Percentiles rank a stretch among this genome's conserved stretches.
Evolutionary conservation across 2,888 invertebrate species (phyloP).

Genomic region (Andrena haemorrhoa): DNA sequence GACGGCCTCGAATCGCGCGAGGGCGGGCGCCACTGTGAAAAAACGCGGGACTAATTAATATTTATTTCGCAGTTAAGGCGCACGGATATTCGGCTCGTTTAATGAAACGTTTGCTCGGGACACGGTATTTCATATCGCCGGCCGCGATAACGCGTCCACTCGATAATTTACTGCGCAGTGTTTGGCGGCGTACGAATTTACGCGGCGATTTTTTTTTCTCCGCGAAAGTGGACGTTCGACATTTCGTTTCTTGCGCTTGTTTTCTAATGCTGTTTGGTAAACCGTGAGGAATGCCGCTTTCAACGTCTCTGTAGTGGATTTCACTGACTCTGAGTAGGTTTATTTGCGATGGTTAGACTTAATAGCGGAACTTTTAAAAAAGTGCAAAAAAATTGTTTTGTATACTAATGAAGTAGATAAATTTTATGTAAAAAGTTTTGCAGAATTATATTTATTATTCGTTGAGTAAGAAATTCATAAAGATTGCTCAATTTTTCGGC

Average conservation of each 20-base stretch:
- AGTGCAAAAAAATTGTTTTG: no score
- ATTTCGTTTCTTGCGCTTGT: background rate
- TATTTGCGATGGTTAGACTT: background rate
- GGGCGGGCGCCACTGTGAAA: slow-evolving; percentile 1
- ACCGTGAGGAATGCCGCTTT: background rate
- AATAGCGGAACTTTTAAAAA: no score
- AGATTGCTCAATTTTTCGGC: no score
- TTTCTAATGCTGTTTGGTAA: background rate
- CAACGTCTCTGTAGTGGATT: background rate
- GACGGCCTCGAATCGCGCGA: background rate
- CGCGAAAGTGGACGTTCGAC: background rate
- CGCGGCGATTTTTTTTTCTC: background rate
- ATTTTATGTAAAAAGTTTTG: no score
- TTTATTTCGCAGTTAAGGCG: slow-evolving; percentile 32
- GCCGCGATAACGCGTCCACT: slow-evolving; percentile 33
- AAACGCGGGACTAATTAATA: slow-evolving; percentile 42
- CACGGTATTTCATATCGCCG: slow-evolving; percentile 8
- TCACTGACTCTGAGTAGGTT: background rate
- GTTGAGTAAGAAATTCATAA: no score
- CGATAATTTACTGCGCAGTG: background rate
- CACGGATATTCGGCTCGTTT: background rate
- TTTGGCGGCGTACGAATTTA: slow-evolving; percentile 10
- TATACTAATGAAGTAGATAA: no score
- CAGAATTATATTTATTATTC: no score
- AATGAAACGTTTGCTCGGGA: slow-evolving; percentile 11